Conservation (phyloP, 2,113 vertebrate species). For the Poeciliopsis prolifica region DNA sequence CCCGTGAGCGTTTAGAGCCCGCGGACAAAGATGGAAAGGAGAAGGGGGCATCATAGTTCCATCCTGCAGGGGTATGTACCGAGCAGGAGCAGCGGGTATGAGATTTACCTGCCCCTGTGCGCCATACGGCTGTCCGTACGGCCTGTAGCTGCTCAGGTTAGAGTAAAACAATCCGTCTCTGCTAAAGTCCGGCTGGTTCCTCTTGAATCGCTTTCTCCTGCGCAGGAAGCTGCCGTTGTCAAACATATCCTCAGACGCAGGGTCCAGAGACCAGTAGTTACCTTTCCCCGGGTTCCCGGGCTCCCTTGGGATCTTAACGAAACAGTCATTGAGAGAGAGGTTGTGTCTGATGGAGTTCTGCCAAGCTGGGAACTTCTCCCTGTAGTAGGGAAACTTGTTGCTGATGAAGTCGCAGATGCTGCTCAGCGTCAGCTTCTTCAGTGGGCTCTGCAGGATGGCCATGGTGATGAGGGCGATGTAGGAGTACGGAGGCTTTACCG, state of each 20-base stretch:
- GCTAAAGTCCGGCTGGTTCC: slow-evolving; percentile 73
- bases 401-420: slow-evolving; percentile 94
- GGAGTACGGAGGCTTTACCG: slow-evolving; percentile 88
- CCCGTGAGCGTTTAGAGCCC: slow-evolving; percentile 26
- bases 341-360: slow-evolving; percentile 97
- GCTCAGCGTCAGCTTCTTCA: slow-evolving; percentile 87
- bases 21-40: slow-evolving; percentile 61
- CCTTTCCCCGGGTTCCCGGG: slow-evolving; percentile 96
- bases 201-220: slow-evolving; percentile 90
- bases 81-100: slow-evolving; percentile 56
- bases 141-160: slow-evolving; percentile 66
- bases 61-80: slow-evolving; percentile 73
- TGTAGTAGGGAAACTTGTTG: slow-evolving; percentile 90
- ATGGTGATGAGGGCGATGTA: slow-evolving; percentile 95
- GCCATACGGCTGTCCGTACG: slow-evolving; percentile 75
- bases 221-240: slow-evolving; percentile 92
- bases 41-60: slow-evolving; percentile 55
- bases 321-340: slow-evolving; percentile 96
- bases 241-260: slow-evolving; percentile 92
- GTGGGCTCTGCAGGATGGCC: slow-evolving; percentile 90
- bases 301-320: slow-evolving; percentile 94
- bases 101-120: slow-evolving; percentile 62
- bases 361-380: slow-evolving; percentile 90
- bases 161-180: slow-evolving; percentile 79
- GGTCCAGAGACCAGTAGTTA: slow-evolving; percentile 94